Conservation (phyloP, 2,888 invertebrate species). For the Nemoura dubitans region DNA sequence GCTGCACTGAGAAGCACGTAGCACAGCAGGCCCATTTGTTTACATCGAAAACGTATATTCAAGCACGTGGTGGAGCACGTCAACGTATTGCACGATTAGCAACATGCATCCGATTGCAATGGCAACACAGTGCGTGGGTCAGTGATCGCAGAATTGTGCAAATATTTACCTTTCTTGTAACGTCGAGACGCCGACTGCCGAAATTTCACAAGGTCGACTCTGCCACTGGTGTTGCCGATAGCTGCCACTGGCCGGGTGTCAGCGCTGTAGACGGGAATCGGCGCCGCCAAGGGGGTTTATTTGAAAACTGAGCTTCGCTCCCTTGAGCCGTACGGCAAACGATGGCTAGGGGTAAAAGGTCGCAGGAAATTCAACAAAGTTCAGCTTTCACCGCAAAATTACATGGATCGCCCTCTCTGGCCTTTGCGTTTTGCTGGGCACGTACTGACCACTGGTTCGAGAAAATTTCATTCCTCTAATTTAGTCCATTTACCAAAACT, state of each 20-base stretch:
- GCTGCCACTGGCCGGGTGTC: not conserved
- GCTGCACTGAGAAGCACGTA: not conserved
- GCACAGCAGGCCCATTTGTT: not conserved
- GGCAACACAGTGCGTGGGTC: not conserved
- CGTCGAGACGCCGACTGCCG: not conserved
- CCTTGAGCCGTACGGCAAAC: too few relatives aligned
- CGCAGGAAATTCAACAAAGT: too few relatives aligned
- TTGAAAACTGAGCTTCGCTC: too few relatives aligned
- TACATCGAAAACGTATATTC: not conserved
- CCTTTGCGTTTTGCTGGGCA: too few relatives aligned
- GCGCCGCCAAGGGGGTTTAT: too few relatives aligned
- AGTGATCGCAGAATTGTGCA: not conserved
- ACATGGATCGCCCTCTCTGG: too few relatives aligned
- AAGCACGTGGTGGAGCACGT: not conserved
- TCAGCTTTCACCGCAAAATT: too few relatives aligned
- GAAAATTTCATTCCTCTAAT: too few relatives aligned
- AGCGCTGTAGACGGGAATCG: not conserved
- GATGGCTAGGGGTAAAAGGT: too few relatives aligned
- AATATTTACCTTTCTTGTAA: not conserved
- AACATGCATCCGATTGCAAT: not conserved
- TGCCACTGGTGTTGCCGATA: not conserved
- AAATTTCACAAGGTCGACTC: not conserved
- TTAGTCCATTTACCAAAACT: too few relatives aligned
- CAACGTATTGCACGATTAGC: not conserved
- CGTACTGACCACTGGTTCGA: too few relatives aligned